Conservation (phyloP, 2,113 vertebrate species). For the Lagopus leucura region DNA sequence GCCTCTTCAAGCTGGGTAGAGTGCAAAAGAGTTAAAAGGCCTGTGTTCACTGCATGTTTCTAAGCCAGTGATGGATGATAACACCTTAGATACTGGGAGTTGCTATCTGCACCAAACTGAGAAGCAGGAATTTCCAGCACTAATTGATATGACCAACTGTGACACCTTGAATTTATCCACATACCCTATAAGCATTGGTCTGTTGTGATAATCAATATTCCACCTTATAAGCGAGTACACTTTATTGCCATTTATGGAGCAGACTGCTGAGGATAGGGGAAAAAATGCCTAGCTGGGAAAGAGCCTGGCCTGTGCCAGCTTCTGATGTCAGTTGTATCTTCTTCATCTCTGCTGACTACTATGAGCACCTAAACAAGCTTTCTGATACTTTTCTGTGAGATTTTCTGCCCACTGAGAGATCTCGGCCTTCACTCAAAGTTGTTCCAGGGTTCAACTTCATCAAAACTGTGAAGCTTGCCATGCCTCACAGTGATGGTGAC, state of each 20-base stretch:
- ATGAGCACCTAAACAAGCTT: background rate
- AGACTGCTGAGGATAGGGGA: background rate
- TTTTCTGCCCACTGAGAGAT: background rate
- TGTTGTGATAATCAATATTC: background rate
- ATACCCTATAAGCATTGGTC: background rate
- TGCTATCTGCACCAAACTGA: background rate
- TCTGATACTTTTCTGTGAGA: background rate
- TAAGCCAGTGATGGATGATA: background rate
- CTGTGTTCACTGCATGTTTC: rapidly evolving
- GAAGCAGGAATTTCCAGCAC: background rate
- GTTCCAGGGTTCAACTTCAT: background rate
- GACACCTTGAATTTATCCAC: background rate
- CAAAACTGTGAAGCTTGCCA: background rate
- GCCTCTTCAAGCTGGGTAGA: background rate
- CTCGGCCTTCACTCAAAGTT: rapidly evolving
- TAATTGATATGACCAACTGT: background rate
- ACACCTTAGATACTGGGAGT: background rate
- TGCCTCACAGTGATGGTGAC: background rate
- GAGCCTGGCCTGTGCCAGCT: background rate
- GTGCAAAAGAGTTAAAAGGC: background rate
- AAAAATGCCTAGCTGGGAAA: background rate
- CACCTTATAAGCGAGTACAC: background rate
- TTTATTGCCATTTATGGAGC: background rate
- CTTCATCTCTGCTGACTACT: background rate
- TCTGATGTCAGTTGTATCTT: background rate